A percentile compares a stretch with the other conserved stretches of the same genome.
Conservation (phyloP, 2,888 invertebrate genomes). For the Allacma fusca region DNA sequence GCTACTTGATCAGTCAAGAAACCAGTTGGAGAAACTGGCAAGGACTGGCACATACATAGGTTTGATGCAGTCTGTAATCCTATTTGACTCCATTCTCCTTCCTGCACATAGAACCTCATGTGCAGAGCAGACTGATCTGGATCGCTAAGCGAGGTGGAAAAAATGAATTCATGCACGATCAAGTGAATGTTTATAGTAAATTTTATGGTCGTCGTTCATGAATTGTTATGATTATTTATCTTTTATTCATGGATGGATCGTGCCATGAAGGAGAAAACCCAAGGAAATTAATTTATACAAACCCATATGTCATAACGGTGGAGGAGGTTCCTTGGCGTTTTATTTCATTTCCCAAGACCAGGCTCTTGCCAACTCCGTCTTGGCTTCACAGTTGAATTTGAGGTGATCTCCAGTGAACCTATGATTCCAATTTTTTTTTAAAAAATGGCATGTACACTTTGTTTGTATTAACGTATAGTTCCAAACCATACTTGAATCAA, state of each 20-base stretch:
- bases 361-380: too few species aligned
- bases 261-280: not conserved
- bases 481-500: too few species aligned
- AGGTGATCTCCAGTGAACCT: too few species aligned
- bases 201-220: constrained; percentile 45
- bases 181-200: constrained; percentile 47
- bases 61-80: not conserved
- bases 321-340: too few species aligned
- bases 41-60: not conserved
- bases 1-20: constrained; percentile 3
- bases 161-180: constrained; percentile 32
- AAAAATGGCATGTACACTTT: too few species aligned
- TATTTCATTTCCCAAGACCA: too few species aligned
- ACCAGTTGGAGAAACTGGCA: not conserved
- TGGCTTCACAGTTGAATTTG: too few species aligned
- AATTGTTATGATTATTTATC: constrained; percentile 57
- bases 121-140: too few species aligned
- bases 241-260: constrained; percentile 52
- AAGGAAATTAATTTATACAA: constrained; percentile 3
- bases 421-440: too few species aligned
- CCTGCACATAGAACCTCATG: too few species aligned
- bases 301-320: too few species aligned
- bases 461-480: too few species aligned
- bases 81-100: not conserved
- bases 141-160: not conserved